Conservation (phyloP, 2,888 invertebrate genomes). For the Mystacides longicornis region DNA sequence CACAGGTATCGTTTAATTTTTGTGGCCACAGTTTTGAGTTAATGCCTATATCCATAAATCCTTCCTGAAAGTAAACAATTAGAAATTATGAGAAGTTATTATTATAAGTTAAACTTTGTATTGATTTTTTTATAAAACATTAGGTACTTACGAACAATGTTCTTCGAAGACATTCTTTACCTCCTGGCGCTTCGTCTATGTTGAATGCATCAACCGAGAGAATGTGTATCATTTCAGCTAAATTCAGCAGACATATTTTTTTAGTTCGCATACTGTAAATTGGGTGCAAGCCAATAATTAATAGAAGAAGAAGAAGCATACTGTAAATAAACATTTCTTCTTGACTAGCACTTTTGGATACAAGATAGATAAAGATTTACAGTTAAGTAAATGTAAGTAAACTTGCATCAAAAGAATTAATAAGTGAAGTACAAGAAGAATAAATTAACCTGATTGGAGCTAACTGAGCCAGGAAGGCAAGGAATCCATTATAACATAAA, state of each 20-base stretch:
- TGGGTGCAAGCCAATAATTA: too few species aligned
- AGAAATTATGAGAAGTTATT: neutral
- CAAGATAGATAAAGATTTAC: neutral
- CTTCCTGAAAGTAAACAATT: slow-evolving; percentile 18
- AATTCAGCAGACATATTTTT: slow-evolving; percentile 17
- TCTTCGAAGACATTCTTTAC: slow-evolving; percentile 10
- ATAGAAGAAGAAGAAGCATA: too few species aligned
- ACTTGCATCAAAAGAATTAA: neutral
- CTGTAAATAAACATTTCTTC: too few species aligned
- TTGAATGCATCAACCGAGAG: slow-evolving; percentile 9
- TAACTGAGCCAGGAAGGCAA: slow-evolving; percentile 14
- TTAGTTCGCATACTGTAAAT: slow-evolving; percentile 16
- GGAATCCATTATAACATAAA: slow-evolving; percentile 14
- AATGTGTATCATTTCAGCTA: slow-evolving; percentile 18
- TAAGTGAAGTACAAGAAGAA: neutral
- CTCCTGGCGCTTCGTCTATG: slow-evolving; percentile 7
- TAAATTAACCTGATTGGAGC: slow-evolving; percentile 13
- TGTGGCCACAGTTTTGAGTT: slow-evolving; percentile 16
- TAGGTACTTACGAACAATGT: slow-evolving; percentile 20
- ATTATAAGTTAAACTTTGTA: neutral
- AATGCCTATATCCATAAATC: slow-evolving; percentile 13
- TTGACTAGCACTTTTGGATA: neutral
- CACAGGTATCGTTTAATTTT: slow-evolving; percentile 12
- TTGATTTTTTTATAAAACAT: neutral
- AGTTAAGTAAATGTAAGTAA: neutral